Conservation (phyloP, 2,888 invertebrate species). For the Ectemnius cavifrons region DNA sequence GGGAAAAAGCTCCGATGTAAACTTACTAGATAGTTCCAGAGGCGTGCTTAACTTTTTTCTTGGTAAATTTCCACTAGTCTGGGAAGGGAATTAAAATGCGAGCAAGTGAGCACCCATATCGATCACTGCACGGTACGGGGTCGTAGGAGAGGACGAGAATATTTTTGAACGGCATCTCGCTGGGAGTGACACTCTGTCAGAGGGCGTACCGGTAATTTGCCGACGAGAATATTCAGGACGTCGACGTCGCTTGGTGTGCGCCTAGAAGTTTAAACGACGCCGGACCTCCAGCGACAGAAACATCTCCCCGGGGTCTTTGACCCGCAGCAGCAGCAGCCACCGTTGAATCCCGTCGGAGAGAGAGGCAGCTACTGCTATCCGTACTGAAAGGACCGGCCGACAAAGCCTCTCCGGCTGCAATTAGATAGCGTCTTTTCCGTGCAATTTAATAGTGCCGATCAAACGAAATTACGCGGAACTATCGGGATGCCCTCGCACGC, state of each 20-base stretch:
- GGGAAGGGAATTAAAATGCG: slow-evolving; percentile 31
- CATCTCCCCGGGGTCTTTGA: slow-evolving; percentile 50
- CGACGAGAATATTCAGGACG: slow-evolving; percentile 51
- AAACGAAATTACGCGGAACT: slow-evolving; percentile 6
- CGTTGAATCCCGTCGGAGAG: too few species aligned
- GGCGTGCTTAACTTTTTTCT: too few species aligned
- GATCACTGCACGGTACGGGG: slow-evolving; percentile 16
- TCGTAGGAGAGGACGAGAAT: slow-evolving; percentile 35
- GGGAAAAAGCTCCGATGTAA: too few species aligned
- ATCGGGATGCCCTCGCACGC: neutral
- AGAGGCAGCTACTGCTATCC: too few species aligned
- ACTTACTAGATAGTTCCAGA: too few species aligned
- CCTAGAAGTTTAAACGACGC: slow-evolving; percentile 49
- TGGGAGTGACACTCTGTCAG: slow-evolving; percentile 49
- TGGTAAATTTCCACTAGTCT: neutral
- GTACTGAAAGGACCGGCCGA: neutral
- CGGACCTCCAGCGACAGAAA: slow-evolving; percentile 41
- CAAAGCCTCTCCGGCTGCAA: slow-evolving; percentile 1
- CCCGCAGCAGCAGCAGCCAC: slow-evolving; percentile 21
- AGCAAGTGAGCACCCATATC: slow-evolving; percentile 20
- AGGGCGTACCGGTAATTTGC: slow-evolving; percentile 40
- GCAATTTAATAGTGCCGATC: slow-evolving; percentile 5
- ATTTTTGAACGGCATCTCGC: slow-evolving; percentile 37
- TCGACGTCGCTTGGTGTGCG: slow-evolving; percentile 34
- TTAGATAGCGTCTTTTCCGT: neutral